These are phyloP conservation scores for Sphenodon punctatus DNA, from an alignment of 2,797 vertebrate species.

Conservation along the genomic window DNA sequence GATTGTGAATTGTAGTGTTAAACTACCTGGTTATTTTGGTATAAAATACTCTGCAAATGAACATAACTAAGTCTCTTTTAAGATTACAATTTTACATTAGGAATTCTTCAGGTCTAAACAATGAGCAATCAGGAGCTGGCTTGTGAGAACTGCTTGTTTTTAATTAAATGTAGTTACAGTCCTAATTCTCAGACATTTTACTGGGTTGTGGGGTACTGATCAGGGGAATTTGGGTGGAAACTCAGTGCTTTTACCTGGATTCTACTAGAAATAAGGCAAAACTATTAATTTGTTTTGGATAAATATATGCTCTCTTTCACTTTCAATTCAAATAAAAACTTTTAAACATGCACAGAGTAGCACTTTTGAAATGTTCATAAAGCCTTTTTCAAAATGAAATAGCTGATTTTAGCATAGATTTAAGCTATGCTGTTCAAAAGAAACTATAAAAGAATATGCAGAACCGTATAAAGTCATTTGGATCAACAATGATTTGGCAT, in stretches of 20 bases:
- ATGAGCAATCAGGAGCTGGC: too few species aligned
- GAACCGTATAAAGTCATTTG: not conserved
- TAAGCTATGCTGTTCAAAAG: too few species aligned
- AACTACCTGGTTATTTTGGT: not conserved
- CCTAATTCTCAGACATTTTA: not conserved
- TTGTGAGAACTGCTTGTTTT: not conserved
- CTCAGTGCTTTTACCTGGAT: not conserved
- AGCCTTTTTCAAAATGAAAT: not conserved
- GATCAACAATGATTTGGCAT: not conserved
- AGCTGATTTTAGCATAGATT: not conserved
- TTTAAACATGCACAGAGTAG: not conserved
- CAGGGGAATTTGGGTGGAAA: not conserved
- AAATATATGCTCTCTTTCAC: not conserved
- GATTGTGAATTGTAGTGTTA: not conserved
- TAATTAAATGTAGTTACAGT: not conserved
- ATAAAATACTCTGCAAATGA: not conserved
- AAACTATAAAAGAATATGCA: not conserved
- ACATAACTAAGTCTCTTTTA: not conserved
- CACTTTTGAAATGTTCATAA: not conserved
- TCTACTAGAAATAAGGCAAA: not conserved
- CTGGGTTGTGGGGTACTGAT: not conserved
- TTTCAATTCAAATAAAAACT: not conserved
- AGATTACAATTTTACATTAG: not conserved
- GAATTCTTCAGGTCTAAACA: not conserved
- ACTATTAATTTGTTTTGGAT: not conserved